phyloP scores from a whole-genome alignment of 2,797 vertebrate genomes.

The Pseudochromis fuscus region DNA sequence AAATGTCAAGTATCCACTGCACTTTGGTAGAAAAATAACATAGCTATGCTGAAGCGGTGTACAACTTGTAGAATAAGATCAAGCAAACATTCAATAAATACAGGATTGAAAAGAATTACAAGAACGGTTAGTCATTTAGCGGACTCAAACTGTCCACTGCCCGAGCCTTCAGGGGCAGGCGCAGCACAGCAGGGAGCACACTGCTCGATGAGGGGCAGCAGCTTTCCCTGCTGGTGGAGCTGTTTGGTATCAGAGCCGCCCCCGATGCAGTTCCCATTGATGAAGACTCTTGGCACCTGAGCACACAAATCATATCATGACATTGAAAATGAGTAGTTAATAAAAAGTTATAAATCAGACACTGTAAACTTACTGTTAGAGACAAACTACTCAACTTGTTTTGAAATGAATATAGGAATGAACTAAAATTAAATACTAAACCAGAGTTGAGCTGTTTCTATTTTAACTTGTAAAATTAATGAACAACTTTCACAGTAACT shows the following conservation, averaged over 20 bases:
- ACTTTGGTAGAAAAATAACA: conserved; percentile 56
- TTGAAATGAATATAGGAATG: too few species aligned
- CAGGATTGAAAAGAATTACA: conserved; percentile 35
- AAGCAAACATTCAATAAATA: conserved; percentile 57
- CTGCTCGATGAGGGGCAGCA: conserved; percentile 89
- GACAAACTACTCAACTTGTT: too few species aligned
- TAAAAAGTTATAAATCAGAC: too few species aligned
- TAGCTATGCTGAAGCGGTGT: conserved; percentile 30
- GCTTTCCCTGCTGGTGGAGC: conserved; percentile 91
- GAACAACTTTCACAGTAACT: neutral
- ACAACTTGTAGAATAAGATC: conserved; percentile 36
- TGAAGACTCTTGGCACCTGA: conserved; percentile 95
- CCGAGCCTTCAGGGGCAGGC: conserved; percentile 72
- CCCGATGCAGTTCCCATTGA: conserved; percentile 94
- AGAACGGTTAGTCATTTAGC: conserved; percentile 77
- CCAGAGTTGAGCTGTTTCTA: neutral
- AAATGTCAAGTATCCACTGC: conserved; percentile 28
- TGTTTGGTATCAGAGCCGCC: conserved; percentile 91
- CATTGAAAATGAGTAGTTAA: neutral
- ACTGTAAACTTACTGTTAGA: too few species aligned
- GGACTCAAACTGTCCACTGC: conserved; percentile 67
- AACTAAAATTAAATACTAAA: neutral
- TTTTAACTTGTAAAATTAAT: neutral
- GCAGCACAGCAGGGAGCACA: conserved; percentile 84
- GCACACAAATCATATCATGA: conserved; percentile 36